Conservation (phyloP, 2,113 vertebrate species). For the Otocyon megalotis region DNA sequence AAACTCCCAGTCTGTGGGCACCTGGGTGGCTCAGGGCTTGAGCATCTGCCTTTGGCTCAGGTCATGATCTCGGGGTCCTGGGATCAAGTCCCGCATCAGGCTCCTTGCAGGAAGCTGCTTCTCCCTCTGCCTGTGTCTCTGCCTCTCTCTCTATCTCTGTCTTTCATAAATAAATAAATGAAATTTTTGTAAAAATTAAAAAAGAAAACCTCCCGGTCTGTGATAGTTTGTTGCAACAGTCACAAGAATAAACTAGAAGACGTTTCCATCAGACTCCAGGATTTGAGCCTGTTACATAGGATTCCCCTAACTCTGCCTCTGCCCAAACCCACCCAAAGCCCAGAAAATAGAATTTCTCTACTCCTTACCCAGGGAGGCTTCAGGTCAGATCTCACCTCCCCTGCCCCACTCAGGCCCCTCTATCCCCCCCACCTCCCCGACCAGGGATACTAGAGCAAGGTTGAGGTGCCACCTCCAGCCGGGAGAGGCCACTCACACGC, state of each 20-base stretch:
- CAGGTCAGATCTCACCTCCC: background rate
- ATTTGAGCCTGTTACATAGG: background rate
- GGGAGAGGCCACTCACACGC: background rate
- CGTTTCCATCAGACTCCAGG: background rate
- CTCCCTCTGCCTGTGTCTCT: too few species aligned
- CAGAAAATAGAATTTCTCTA: background rate
- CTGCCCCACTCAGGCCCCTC: accelerated
- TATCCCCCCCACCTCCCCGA: too few species aligned
- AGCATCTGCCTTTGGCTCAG: too few species aligned
- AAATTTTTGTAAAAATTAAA: too few species aligned
- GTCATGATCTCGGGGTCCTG: too few species aligned
- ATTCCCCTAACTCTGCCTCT: background rate
- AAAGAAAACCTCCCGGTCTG: background rate
- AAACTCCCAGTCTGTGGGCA: too few species aligned
- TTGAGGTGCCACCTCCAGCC: background rate
- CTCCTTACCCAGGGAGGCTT: background rate
- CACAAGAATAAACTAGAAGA: background rate
- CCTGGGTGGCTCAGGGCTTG: too few species aligned
- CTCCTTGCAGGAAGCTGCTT: too few species aligned
- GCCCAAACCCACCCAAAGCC: background rate
- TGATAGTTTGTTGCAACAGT: background rate
- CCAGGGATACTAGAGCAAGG: background rate
- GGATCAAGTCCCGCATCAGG: too few species aligned
- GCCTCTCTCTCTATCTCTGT: too few species aligned
- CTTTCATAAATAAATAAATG: too few species aligned